Evolutionary conservation across 2,113 vertebrate species (phyloP).

Genomic region (Hyla sarda): DNA sequence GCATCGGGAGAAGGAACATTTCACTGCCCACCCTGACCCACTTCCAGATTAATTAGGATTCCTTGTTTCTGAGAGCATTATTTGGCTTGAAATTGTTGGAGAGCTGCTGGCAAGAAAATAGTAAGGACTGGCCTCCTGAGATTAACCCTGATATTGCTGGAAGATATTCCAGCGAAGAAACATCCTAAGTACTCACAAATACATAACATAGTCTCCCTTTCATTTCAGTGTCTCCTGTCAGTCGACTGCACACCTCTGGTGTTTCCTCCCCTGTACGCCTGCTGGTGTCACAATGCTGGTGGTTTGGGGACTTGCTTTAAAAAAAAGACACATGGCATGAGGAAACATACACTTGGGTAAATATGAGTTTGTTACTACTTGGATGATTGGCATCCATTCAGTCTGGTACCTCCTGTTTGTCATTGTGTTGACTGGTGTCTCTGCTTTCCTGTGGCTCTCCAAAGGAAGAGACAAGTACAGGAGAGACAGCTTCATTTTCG

Average conservation of each 20-base stretch:
- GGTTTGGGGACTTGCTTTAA: neutral
- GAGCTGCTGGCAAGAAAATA: constrained; percentile 32
- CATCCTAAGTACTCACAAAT: neutral
- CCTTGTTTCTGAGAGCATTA: neutral
- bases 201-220: neutral
- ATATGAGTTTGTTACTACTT: neutral
- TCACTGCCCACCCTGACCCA: constrained; percentile 21
- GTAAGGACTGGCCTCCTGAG: neutral
- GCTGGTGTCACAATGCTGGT: neutral
- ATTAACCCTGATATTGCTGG: constrained; percentile 37
- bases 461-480: neutral
- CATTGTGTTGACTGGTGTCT: constrained; percentile 7
- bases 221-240: neutral
- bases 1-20: constrained; percentile 30
- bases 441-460: constrained; percentile 1
- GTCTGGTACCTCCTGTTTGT: neutral
- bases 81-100: constrained; percentile 35
- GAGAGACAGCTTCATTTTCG: neutral
- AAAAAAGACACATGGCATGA: neutral
- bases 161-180: neutral
- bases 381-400: neutral
- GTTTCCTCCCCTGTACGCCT: neutral
- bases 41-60: constrained; percentile 38
- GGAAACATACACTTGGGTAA: neutral
- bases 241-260: neutral